A percentile compares a stretch with the other conserved stretches of the same genome.
phyloP scores from a whole-genome alignment of 2,113 vertebrate species.

The Ia io region DNA sequence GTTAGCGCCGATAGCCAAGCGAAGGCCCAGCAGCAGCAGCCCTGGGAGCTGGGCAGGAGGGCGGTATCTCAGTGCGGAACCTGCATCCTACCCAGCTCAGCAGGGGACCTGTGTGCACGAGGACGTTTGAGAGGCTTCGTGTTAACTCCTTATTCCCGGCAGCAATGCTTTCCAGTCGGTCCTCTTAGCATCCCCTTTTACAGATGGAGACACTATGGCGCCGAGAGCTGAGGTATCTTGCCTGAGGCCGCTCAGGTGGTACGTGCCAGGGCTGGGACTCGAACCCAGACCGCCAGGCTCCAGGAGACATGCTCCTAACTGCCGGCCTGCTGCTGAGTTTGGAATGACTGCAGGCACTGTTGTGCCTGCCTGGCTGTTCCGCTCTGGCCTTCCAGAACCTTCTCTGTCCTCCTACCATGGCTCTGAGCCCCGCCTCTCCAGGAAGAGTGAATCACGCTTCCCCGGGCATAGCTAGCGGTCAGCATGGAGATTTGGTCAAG shows the following conservation, averaged over 20 bases:
- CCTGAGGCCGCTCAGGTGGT: background rate
- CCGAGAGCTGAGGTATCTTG: background rate
- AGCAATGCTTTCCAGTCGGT: background rate
- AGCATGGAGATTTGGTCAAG: accelerated
- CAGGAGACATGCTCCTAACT: too few relatives aligned
- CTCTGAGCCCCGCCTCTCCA: background rate
- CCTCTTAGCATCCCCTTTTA: background rate
- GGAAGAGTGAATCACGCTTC: background rate
- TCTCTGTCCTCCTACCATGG: background rate
- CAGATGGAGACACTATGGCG: background rate
- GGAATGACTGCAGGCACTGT: accelerated
- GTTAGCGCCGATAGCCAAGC: accelerated
- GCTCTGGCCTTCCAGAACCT: background rate
- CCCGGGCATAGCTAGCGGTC: accelerated
- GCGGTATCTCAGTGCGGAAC: background rate
- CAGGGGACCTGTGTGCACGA: accelerated
- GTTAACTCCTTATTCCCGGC: background rate
- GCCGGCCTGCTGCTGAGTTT: background rate
- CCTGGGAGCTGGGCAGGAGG: background rate
- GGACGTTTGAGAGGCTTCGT: background rate
- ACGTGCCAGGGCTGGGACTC: background rate
- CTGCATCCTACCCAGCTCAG: too few relatives aligned
- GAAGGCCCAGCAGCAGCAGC: background rate
- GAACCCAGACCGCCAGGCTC: background rate
- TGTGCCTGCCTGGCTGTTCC: background rate